Evolutionary conservation across 2,113 vertebrate species (phyloP), one percentile per base, ranked within the genome.

Genomic region (Pycnonotus jocosus): DNA sequence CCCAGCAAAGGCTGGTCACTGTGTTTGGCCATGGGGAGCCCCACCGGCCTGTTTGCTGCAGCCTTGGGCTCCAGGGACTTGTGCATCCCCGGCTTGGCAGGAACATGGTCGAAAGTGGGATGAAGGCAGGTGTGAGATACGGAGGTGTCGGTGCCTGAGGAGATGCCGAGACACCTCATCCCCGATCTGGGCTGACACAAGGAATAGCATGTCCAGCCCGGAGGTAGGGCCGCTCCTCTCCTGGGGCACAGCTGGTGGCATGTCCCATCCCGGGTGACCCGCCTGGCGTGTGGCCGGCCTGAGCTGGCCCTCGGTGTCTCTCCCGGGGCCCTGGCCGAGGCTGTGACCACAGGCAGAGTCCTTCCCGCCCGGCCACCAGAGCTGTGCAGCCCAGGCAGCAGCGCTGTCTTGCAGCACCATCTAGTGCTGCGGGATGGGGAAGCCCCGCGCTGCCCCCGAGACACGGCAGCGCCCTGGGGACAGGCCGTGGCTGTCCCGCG

Each of bases 401-500:
- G 8, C 5, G 91, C 91, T 81, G 94, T 95, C 20, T 45, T 86
- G 93, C 94, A 95, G 96, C 95, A 44, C 96, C 96, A 94, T 73
- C 96, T 96, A 86, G 96, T 53, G 96, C 89, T 45, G 68, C 4
- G 50, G 31, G 15, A 1, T 4, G 94, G 82, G 91, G 21, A 88
- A 64, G 66, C 30, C 44, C 48, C 4, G 28, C 37, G 15, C 72
- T 33, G 10, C 42, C 33, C 73, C 10, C 11, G 8, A 3, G 23
- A 31, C 30, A 0, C 1, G 23, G 60, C 85, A 38, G 69, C 42
- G 4, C 60, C n/a, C 1, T 2, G 79, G 50, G 81, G 18, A 68
- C 76, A 0, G 35, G 21, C 30, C 10, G 0, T 0, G 74, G 45
- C 35, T 7, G 20, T 11, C 50, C 33, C 2, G 2, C 10, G 65